A percentile compares a stretch with the other conserved stretches of the same genome.
Conservation (phyloP, 2,113 vertebrate genomes). For the Phoenicopterus ruber region DNA sequence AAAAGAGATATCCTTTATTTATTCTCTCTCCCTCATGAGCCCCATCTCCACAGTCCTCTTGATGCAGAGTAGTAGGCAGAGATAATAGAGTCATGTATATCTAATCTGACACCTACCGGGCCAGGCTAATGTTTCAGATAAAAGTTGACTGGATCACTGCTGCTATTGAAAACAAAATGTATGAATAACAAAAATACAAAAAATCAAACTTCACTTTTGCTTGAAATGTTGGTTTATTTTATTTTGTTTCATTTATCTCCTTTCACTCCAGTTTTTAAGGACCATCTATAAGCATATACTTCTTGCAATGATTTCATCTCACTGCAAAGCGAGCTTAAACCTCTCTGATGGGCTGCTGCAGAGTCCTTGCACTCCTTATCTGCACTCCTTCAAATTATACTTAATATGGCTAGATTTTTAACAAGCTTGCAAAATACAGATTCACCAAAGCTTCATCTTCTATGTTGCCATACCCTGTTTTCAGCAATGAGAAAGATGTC, state of each 20-base stretch:
- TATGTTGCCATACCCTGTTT: background rate
- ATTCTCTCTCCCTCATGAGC: conserved; percentile 57
- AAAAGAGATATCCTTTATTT: conserved; percentile 76
- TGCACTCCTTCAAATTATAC: background rate
- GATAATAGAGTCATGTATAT: conserved; percentile 75
- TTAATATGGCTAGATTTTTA: background rate
- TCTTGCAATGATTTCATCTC: background rate
- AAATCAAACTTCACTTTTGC: background rate
- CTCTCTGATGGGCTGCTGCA: background rate
- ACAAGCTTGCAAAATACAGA: background rate
- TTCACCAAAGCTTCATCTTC: background rate
- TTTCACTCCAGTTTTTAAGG: background rate
- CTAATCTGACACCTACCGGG: conserved; percentile 81
- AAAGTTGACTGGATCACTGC: conserved; percentile 64
- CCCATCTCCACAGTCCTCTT: conserved; percentile 67
- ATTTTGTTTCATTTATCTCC: background rate
- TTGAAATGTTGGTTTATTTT: background rate
- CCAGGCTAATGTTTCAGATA: conserved; percentile 75
- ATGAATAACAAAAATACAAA: background rate
- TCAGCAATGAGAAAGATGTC: background rate
- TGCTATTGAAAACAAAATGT: conserved; percentile 33
- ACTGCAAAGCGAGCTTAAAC: background rate
- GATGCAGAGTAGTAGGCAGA: conserved; percentile 70
- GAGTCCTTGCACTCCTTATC: background rate
- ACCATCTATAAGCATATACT: background rate